Evolutionary conservation across 2,888 invertebrate species (phyloP).

Genomic region (Axea sp.): DNA sequence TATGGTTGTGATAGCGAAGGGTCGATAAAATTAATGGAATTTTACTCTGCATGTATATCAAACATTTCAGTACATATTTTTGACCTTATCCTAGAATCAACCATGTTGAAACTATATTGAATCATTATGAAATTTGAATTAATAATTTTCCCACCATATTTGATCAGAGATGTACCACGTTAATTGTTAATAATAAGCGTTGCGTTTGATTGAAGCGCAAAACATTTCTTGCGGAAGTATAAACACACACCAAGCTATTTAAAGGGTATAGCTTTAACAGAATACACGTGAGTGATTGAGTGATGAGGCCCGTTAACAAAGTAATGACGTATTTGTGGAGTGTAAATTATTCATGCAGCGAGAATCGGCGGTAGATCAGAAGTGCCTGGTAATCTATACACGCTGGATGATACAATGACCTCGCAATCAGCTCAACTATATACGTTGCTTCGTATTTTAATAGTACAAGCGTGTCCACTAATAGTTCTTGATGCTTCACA

Average conservation of each 20-base stretch:
- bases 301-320: slow-evolving; percentile 65
- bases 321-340: slow-evolving; percentile 67
- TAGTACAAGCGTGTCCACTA: slow-evolving; percentile 13
- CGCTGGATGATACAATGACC: slow-evolving; percentile 54
- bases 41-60: no score
- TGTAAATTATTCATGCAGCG: slow-evolving; percentile 57
- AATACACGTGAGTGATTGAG: slow-evolving; percentile 59
- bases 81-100: no score
- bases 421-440: slow-evolving; percentile 35
- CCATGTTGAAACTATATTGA: no score
- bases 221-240: slow-evolving; percentile 24
- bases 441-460: slow-evolving; percentile 8
- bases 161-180: no score
- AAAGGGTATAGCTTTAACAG: slow-evolving; percentile 37
- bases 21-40: no score
- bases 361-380: slow-evolving; percentile 40
- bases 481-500: slow-evolving; percentile 1
- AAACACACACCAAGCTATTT: slow-evolving; percentile 14
- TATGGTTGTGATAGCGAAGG: no score
- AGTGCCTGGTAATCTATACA: slow-evolving; percentile 44
- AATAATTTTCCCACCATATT: no score
- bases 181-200: no score
- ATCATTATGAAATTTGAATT: no score
- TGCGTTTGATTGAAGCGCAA: slow-evolving; percentile 17
- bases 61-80: no score